Evolutionary conservation across 1,140 invertebrate species (phyloP), one percentile per base, ranked within the genome.

Genomic region (Amphibalanus amphitrite): DNA sequence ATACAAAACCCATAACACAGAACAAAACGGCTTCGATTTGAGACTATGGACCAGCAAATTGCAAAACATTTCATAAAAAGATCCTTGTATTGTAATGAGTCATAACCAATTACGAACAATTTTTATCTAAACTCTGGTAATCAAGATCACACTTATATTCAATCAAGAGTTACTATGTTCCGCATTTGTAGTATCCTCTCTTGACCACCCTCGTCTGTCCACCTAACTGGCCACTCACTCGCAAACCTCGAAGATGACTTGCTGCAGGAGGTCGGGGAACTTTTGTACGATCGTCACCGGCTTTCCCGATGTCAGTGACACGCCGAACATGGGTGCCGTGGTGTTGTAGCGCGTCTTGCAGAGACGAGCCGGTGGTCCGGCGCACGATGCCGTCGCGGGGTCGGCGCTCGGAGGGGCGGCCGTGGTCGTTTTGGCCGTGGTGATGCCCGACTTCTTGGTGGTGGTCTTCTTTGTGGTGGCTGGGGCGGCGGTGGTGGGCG

Each of bases 211-310:
- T n/a, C n/a, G n/a, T n/a, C n/a, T n/a, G 4, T 38, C 33, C 33
- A 38, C 33, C 33, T 15, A 15, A 6, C 33, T 33, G 1, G 69
- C 23, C 29, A 84, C 84, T 85, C 82, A 82, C 87, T 88, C 86
- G 86, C 88, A 89, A 72, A 92, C 90, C 82, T 94, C 91, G 77
- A 92, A 95, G 69, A 95, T 90, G 69, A 94, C 91, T 83, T 95
- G 92, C 78, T 95, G 92, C 40, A 95, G 80, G n/a, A 95, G 83
- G 82, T 94, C 91, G 3, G 92, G 92, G 78, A 95, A 95, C 80
- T 94, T 95, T 82, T 95, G 92, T 29, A 94, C 92, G 75, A 95
- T 95, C 38, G 92, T 93, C 70, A 94, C 91, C 0, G 91, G 91
- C 79, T 93, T 90, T 20, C 92, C 92, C 28, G 91, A 93, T 3